Base-by-base conservation (phyloP, 2,888 invertebrate species). In the Toxonevra muliebris region DNA sequence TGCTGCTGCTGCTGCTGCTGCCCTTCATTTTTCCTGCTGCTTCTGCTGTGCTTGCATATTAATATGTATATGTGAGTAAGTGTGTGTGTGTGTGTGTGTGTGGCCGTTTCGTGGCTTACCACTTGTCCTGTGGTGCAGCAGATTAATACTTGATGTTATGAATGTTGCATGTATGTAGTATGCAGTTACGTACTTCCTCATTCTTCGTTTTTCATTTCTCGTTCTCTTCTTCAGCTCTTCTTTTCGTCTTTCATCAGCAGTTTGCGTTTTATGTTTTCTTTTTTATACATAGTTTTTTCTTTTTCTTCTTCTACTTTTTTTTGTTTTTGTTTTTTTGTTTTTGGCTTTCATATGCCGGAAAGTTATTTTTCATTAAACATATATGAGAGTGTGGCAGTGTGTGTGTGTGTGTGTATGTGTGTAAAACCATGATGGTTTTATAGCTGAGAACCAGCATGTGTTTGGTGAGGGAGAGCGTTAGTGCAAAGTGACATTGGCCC, bases 81-180 rank as follows among this genome's bases (percentile, higher is more conserved):
- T 30, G 30, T 30, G 30, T 30, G 30, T 30, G 30, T 30, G 30
- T 4, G 7, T 30, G 30, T 30, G 7, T 30, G 30, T 30, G 30
- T 30, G 30, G 30, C 7, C 30, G 30, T 30, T 65, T 50, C 48
- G 64, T 50, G 64, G 50, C 58, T n/a, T 43, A 40, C 41, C 64
- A 41, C 57, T 50, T 50, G 58, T 58, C 58, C 17, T 65, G 64
- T 50, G 58, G 64, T 58, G 50, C 42, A 50, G 40, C 55, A 9
- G 58, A 48, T 65, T 50, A 58, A 50, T 50, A 42, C 10, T 65
- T 58, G 64, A 64, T 48, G 58, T 19, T 17, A n/a, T 41, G 45
- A 43, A 55, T 42, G 11, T 30, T 30, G 30, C 30, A 2, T 41
- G 45, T 30, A 55, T 42, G 11, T 30, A 4, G 30, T 7, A 2